Evolutionary conservation across 2,888 invertebrate genomes (phyloP), one percentile per base, ranked within the genome.

Genomic region (Epinotia demarniana): DNA sequence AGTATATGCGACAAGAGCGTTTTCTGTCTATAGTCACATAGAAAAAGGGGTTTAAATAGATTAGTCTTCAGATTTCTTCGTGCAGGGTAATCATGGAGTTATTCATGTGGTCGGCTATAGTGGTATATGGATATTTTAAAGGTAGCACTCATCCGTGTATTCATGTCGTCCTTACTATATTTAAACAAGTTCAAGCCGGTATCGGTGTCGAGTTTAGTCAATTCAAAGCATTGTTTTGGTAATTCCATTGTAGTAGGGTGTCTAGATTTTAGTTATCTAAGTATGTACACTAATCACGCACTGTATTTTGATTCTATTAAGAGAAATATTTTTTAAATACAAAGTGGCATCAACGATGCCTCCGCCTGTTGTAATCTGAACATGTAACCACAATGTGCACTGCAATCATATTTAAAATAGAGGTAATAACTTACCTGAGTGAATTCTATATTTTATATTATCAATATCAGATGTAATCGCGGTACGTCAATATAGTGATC

Each of bases 21-120:
- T 78, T 77, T 79, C 77, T 76, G 78, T 81, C 79, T 85, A 82
- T 83, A 79, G 78, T 81, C 84, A 84, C 73, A 81, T 68, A 82
- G 78, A 79, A 86, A 86, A 87, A 86, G 81, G 84, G 53, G 13
- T 53, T 86, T 86, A 84, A 84, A 83, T 85, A 85, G 87, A 85
- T 87, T 89, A 89, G 87, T 85, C 86, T 89, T 86, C 87, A 91
- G 90, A 90, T 89, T 91, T 90, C 89, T 92, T 90, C 92, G 92
- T 92, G 92, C 92, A 92, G 92, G 92, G 92, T 92, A 91, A 87
- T 82, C 81, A 82, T 79, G 82, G 80, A 84, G 64, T 75, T 82
- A 79, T 79, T 82, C 81, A 79, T 79, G 80, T 83, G 81, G 80
- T 80, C 80, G 79, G 79, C 81, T 78, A 81, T 83, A 83, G 81